Conservation (phyloP, 2,888 invertebrate species). For the Rhogogaster chlorosoma region DNA sequence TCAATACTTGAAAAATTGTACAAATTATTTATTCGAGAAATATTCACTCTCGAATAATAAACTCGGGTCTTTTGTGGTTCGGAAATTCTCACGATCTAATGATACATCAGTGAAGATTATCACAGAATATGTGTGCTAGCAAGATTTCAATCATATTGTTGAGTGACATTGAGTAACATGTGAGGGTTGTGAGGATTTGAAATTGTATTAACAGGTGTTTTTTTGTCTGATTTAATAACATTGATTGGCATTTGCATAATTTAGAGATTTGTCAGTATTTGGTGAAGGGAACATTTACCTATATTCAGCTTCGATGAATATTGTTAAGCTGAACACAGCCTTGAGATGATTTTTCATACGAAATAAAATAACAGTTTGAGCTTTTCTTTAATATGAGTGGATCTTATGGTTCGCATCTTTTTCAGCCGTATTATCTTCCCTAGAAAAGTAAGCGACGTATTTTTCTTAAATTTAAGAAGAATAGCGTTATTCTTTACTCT, state of each 20-base stretch:
- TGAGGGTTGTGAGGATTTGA: conserved; percentile 59
- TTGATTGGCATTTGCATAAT: conserved; percentile 50
- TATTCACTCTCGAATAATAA: background rate
- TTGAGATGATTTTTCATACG: background rate
- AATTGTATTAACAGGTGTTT: conserved; percentile 60
- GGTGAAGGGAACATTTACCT: conserved; percentile 40
- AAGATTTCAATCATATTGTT: conserved; percentile 52
- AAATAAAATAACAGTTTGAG: background rate
- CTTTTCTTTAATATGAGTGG: background rate
- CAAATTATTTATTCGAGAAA: background rate
- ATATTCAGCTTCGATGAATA: conserved; percentile 46
- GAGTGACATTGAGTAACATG: conserved; percentile 58
- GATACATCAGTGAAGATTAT: background rate
- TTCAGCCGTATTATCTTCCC: background rate
- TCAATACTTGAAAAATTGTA: background rate
- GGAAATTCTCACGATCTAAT: background rate
- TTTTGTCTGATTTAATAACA: conserved; percentile 63
- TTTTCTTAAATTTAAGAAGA: background rate
- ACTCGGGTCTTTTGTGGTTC: background rate
- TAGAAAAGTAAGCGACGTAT: background rate
- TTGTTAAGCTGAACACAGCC: conserved; percentile 52
- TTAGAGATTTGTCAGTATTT: conserved; percentile 7
- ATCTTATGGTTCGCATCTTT: background rate
- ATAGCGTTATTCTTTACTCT: background rate
- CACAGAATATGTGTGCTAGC: conserved; percentile 48